Evolutionary conservation across 2,113 vertebrate genomes (phyloP).

Genomic region (Cyanistes caeruleus): DNA sequence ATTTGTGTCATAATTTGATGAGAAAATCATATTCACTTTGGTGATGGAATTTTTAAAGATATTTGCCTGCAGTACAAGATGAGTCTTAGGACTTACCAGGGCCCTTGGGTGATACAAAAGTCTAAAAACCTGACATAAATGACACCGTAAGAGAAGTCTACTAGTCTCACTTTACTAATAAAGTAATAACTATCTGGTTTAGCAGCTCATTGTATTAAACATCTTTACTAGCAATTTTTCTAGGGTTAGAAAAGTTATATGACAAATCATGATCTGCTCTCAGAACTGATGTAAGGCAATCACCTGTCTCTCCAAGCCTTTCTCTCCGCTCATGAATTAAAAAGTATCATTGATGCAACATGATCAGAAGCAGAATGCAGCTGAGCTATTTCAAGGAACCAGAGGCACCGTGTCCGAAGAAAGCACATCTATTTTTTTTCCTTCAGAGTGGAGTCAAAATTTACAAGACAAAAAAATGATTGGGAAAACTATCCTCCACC

Average conservation of each 20-base stretch:
- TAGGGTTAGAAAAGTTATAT: slow-evolving; percentile 1
- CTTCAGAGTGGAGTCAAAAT: background rate
- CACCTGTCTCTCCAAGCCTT: background rate
- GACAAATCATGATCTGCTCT: background rate
- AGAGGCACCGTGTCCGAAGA: background rate
- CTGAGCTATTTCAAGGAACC: background rate
- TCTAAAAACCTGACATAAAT: background rate
- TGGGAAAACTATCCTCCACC: background rate
- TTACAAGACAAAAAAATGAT: background rate
- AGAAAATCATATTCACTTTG: background rate
- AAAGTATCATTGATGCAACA: background rate
- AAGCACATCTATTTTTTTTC: background rate
- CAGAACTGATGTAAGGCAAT: background rate
- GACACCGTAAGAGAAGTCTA: background rate
- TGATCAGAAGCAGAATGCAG: background rate
- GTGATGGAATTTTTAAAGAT: background rate
- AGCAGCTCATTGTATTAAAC: slow-evolving; percentile 1
- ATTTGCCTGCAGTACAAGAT: background rate
- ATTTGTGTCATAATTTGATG: background rate
- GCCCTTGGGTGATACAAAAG: background rate
- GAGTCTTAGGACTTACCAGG: background rate
- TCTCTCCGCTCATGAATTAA: background rate
- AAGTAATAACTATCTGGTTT: background rate
- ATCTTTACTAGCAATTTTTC: background rate
- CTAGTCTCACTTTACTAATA: background rate